Percentiles rank a stretch among this genome's conserved stretches.
Evolutionary conservation across 1,140 invertebrate genomes (phyloP).

Genomic region (Drosophila ogumai): DNA sequence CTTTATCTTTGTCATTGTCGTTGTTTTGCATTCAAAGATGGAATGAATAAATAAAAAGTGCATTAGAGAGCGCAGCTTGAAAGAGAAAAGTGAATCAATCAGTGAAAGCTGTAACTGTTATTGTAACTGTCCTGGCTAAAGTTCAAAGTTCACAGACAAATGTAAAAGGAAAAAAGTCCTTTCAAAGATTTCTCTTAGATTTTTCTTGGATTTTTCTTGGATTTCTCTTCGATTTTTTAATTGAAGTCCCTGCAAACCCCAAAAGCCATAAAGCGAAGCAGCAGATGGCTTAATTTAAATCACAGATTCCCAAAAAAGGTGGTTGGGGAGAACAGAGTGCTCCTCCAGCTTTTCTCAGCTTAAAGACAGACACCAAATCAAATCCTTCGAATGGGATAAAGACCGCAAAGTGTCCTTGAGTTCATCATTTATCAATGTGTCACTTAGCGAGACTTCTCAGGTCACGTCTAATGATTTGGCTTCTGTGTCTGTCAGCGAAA

Average conservation of each 20-base stretch:
- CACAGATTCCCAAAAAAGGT: not conserved
- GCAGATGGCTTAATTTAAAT: slow-evolving; percentile 49
- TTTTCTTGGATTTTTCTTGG: not conserved
- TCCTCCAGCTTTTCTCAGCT: not conserved
- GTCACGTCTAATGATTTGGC: slow-evolving; percentile 54
- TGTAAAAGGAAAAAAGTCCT: slow-evolving; percentile 14
- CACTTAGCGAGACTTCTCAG: slow-evolving; percentile 58
- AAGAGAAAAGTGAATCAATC: slow-evolving; percentile 49
- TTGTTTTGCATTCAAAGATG: slow-evolving; percentile 47
- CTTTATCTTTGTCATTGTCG: slow-evolving; percentile 40
- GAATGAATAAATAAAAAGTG: slow-evolving; percentile 30
- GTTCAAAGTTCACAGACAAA: slow-evolving; percentile 48
- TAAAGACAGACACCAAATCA: slow-evolving; percentile 10
- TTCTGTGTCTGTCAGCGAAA: slow-evolving; percentile 39
- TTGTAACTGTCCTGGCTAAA: slow-evolving; percentile 4
- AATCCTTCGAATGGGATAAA: slow-evolving; percentile 4
- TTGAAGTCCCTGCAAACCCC: slow-evolving; percentile 23
- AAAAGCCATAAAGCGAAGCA: slow-evolving; percentile 61
- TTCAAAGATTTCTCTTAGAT: not conserved
- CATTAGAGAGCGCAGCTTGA: slow-evolving; percentile 36
- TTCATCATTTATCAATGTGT: slow-evolving; percentile 69
- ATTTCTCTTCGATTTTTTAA: slow-evolving; percentile 26
- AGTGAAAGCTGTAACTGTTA: not conserved
- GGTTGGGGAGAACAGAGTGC: not conserved
- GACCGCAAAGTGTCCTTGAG: slow-evolving; percentile 26